These are phyloP conservation scores for Cyanoderma ruficeps DNA, from an alignment of 2,113 vertebrate species.

Conservation along the genomic window DNA sequence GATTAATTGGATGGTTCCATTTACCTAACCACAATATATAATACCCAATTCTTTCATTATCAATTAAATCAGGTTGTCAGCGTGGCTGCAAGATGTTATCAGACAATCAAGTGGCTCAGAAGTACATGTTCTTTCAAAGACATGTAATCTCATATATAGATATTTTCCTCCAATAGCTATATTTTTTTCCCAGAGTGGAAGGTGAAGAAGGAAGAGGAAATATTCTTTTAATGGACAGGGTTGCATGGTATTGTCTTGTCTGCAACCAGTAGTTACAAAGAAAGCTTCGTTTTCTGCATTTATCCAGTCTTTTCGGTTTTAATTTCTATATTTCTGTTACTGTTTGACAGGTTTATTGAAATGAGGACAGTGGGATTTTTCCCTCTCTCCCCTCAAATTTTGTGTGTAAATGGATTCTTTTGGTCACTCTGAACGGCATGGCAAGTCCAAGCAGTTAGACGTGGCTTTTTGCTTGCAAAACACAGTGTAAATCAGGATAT, in stretches of 20 bases:
- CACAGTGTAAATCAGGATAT: background rate
- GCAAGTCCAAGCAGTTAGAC: background rate
- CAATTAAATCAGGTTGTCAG: background rate
- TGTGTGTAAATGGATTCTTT: background rate
- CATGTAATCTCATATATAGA: background rate
- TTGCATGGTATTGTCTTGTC: background rate
- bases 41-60: slow-evolving; percentile 16
- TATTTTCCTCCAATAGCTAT: background rate
- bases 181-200: background rate
- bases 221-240: background rate
- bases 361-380: background rate
- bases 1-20: slow-evolving; percentile 47
- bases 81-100: background rate
- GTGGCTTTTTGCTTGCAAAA: slow-evolving; percentile 13
- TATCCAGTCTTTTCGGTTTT: background rate
- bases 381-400: background rate
- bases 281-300: background rate
- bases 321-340: background rate
- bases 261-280: background rate
- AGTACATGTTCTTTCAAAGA: background rate
- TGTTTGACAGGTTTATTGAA: background rate
- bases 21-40: slow-evolving; percentile 17
- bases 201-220: background rate
- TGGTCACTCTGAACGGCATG: background rate
- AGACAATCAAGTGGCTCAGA: background rate